These are phyloP conservation scores for Actias luna DNA, from an alignment of 2,888 invertebrate genomes.

Conservation along the genomic window DNA sequence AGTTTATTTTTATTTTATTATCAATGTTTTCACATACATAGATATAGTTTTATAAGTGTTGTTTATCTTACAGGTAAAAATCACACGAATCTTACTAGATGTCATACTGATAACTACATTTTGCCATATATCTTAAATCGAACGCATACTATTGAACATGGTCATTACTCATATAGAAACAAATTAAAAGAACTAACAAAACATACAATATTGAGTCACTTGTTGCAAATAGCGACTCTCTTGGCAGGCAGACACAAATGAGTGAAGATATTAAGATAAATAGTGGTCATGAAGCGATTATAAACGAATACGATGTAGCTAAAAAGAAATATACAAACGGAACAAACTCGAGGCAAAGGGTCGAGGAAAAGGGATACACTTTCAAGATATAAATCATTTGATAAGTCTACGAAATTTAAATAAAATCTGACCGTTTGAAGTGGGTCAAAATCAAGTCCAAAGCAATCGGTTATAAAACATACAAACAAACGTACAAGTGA, in stretches of 20 bases:
- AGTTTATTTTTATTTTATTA: neutral
- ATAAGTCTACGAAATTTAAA: too few species aligned
- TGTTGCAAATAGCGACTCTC: too few species aligned
- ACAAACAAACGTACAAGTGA: too few species aligned
- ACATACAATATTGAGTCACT: neutral
- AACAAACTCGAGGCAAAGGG: neutral
- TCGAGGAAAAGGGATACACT: neutral
- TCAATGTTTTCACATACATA: too few species aligned
- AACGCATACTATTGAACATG: neutral
- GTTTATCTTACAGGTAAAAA: neutral
- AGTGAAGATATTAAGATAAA: neutral
- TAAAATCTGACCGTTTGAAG: neutral
- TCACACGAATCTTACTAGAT: neutral
- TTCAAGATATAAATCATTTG: neutral
- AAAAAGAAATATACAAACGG: neutral
- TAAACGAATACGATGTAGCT: neutral
- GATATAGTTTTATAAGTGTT: neutral
- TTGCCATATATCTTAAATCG: neutral
- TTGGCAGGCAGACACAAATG: neutral
- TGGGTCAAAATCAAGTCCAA: too few species aligned
- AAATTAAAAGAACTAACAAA: neutral
- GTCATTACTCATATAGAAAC: neutral
- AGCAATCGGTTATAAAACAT: too few species aligned
- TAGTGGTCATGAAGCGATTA: neutral
- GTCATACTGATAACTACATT: neutral